A percentile compares a stretch with the other conserved stretches of the same genome.
phyloP scores from a whole-genome alignment of 64 coral and sea anemone genomes.

The Acropora tenuis region DNA sequence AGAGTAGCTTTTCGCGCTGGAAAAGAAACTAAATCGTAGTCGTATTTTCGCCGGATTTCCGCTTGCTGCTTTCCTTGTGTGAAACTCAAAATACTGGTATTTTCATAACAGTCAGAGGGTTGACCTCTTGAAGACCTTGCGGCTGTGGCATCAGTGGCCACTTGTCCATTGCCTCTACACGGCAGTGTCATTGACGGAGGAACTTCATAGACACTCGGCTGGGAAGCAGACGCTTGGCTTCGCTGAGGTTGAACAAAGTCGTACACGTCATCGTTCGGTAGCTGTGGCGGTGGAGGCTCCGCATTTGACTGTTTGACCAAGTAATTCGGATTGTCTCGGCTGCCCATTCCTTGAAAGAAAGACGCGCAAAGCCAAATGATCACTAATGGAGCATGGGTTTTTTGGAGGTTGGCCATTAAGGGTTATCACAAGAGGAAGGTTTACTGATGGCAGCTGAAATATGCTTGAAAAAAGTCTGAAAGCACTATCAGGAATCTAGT shows the following conservation, averaged over 20 bases:
- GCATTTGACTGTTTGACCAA: constrained; percentile 10
- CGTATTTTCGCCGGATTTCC: background rate
- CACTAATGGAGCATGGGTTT: no score
- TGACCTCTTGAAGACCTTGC: background rate
- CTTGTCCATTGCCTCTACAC: constrained; percentile 23
- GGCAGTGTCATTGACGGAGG: background rate
- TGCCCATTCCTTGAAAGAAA: constrained; percentile 10
- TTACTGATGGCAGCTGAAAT: no score
- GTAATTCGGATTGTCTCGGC: constrained; percentile 29
- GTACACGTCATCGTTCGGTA: constrained; percentile 13
- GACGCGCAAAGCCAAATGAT: background rate
- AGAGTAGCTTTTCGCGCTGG: constrained; percentile 22
- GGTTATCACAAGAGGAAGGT: no score
- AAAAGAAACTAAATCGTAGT: constrained; percentile 50
- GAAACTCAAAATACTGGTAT: background rate
- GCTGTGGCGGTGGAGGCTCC: background rate
- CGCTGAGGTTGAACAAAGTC: constrained; percentile 45
- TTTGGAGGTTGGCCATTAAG: no score
- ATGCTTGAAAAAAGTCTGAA: no score
- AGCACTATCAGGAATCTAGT: no score
- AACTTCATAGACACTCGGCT: constrained; percentile 22
- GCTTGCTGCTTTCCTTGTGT: background rate
- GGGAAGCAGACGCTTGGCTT: background rate
- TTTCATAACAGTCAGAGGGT: constrained; percentile 39
- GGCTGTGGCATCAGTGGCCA: background rate